Evolutionary conservation across 2,113 vertebrate species (phyloP), one percentile per base, ranked within the genome.

Genomic region (Dipodomys spectabilis): DNA sequence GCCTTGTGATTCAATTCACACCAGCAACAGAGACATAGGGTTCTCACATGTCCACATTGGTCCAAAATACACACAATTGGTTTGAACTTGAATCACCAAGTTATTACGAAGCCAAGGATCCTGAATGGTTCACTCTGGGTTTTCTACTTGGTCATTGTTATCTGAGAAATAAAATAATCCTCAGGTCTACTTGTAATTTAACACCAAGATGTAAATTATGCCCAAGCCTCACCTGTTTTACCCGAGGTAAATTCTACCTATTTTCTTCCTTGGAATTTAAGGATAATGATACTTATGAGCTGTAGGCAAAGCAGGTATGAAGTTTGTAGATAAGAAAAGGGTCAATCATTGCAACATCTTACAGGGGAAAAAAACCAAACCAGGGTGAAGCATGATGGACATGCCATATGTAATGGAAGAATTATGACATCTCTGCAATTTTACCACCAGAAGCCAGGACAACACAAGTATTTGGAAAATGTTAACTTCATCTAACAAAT

Each of bases 171-270:
- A 90, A 93, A 94, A 82, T 27, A 69, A 84, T 87, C 89, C 95
- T 69, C 65, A 74, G 62, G 68, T 92, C 72, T 82, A 82, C 22
- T 86, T 95, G 78, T 96, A 94, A 96, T 93, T 85, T 57, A 90
- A 94, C 88, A 92, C 85, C 92, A 91, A 93, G 82, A 95, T 95
- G 84, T 68, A 96, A 94, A 94, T 93, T 95, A 83, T 88, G 74
- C 86, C 69, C 22, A 72, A 67, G 91, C 16, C n/a, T 82, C 44
- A 62, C 62, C 68, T 32, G 28, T 32, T 5, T 2, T 88, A 53
- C 87, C 5, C 32, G 39, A 57, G 53, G 53, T 13, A 49, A 57
- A 18, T 57, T 57, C 15, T 53, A 1, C 12, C 49, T 11, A 83
- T 67, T 92, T 57, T 85, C 77, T 94, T 64, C 84, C 92, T 92